These are phyloP conservation scores for Nymphicus hollandicus DNA, from an alignment of 2,113 vertebrate species.

Conservation along the genomic window DNA sequence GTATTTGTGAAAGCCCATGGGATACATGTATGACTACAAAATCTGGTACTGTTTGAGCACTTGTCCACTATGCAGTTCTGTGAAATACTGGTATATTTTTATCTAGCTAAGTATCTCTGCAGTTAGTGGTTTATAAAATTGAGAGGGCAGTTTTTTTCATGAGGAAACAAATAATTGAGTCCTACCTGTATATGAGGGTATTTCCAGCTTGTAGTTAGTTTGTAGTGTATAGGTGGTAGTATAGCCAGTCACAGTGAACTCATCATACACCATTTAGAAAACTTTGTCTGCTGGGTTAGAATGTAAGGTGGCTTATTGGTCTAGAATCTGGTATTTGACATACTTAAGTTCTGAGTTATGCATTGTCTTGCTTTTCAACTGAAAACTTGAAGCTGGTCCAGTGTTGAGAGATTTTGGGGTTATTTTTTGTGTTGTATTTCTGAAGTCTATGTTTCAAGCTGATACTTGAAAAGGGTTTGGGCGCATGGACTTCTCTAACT, in stretches of 20 bases:
- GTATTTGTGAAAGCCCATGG: background rate
- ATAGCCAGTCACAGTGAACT: background rate
- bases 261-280: background rate
- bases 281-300: background rate
- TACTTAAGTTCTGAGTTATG: background rate
- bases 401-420: accelerated
- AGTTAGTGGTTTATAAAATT: background rate
- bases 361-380: background rate
- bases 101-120: background rate
- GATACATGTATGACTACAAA: background rate
- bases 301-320: background rate
- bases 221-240: too few species aligned
- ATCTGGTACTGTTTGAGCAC: background rate
- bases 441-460: background rate
- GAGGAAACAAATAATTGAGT: background rate
- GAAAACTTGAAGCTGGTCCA: background rate
- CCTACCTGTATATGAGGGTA: accelerated
- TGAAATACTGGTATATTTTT: background rate
- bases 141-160: background rate
- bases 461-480: background rate
- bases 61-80: background rate
- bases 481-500: background rate
- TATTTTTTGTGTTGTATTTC: background rate
- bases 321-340: background rate
- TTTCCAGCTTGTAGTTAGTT: background rate